Evolutionary conservation across 2,797 vertebrate species (phyloP).

Genomic region (Cephalopachus bancanus): DNA sequence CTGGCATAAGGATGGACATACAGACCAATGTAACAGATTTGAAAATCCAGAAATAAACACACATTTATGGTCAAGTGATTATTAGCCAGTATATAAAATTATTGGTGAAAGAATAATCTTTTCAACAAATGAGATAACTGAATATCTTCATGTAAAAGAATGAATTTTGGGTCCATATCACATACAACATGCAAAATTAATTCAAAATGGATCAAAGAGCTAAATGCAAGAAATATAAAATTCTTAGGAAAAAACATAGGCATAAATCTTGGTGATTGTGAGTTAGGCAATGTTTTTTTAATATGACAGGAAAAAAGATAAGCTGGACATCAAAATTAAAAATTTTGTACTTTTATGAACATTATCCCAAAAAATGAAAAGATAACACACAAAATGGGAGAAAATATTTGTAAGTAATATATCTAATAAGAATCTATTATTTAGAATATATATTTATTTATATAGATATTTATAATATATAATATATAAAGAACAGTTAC

Average conservation of each 20-base stretch:
- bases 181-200: neutral
- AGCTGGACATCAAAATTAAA: neutral
- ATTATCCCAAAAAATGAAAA: slow-evolving; percentile 8
- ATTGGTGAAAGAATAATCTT: neutral
- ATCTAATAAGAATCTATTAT: neutral
- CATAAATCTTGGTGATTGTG: neutral
- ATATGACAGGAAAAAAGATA: neutral
- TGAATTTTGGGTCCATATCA: neutral
- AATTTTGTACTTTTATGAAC: neutral
- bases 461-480: too few relatives aligned
- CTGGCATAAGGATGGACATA: neutral
- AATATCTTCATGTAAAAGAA: neutral
- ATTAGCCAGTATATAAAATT: neutral
- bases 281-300: neutral
- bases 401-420: slow-evolving; percentile 3
- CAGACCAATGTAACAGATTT: neutral
- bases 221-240: slow-evolving; percentile 23
- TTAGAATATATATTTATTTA: neutral
- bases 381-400: neutral
- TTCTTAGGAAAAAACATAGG: neutral
- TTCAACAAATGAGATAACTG: neutral
- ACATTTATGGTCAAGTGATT: neutral
- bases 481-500: neutral
- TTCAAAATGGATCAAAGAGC: neutral
- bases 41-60: slow-evolving; percentile 17